Conservation (phyloP, 1,140 invertebrate species). For the Chymomyza costata region DNA sequence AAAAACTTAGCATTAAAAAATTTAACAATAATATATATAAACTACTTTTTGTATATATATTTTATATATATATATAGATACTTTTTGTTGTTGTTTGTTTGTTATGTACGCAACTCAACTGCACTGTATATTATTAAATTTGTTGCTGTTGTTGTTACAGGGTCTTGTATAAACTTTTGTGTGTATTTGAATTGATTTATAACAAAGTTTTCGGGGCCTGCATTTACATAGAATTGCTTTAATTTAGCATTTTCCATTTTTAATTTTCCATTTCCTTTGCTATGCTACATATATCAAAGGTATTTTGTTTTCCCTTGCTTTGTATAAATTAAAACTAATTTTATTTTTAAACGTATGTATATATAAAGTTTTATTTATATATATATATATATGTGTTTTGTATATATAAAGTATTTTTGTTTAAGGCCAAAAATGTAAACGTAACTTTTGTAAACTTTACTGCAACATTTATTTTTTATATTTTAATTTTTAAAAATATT, state of each 20-base stretch:
- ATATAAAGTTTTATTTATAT: constrained; percentile 3
- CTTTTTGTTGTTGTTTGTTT: constrained; percentile 29
- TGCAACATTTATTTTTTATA: neutral
- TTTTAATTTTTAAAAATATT: neutral
- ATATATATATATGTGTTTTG: constrained; percentile 28
- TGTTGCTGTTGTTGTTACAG: constrained; percentile 13
- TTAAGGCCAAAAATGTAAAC: constrained; percentile 69
- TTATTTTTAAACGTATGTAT: constrained; percentile 53
- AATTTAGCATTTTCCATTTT: constrained; percentile 33
- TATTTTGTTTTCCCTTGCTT: constrained; percentile 70
- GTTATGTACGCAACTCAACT: constrained; percentile 42
- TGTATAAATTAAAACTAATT: constrained; percentile 66
- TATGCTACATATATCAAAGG: constrained; percentile 65
- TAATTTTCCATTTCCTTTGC: constrained; percentile 29
- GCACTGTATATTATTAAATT: constrained; percentile 26
- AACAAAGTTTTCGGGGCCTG: too few species aligned
- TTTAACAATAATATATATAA: constrained; percentile 59
- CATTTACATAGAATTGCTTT: constrained; percentile 19
- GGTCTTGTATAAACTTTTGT: constrained; percentile 9
- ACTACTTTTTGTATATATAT: constrained; percentile 25
- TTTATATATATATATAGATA: constrained; percentile 30
- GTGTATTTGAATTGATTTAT: neutral
- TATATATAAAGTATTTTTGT: constrained; percentile 59
- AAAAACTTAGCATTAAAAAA: constrained; percentile 70
- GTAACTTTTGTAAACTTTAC: constrained; percentile 26